Percentiles rank a stretch among this genome's conserved stretches.
Conservation (phyloP, 2,113 vertebrate genomes). For the Periophthalmus modestus region DNA sequence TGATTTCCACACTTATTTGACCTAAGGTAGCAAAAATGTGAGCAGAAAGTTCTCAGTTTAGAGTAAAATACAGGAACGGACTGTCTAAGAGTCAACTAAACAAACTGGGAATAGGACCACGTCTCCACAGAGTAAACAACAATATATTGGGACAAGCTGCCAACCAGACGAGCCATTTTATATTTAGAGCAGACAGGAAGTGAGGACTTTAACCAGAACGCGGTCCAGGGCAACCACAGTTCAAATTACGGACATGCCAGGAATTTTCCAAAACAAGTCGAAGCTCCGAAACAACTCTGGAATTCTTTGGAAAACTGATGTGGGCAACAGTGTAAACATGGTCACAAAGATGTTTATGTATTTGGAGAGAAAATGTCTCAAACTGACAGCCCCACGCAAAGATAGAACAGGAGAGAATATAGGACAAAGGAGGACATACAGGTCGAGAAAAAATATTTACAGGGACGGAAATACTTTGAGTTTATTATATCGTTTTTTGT, state of each 20-base stretch:
- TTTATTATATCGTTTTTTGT: no score
- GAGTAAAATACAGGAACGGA: conserved; percentile 11
- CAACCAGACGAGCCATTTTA: not conserved
- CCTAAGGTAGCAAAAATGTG: conserved; percentile 15
- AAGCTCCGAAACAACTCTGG: conserved; percentile 37
- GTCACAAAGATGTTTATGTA: conserved; percentile 27
- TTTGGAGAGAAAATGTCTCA: conserved; percentile 8
- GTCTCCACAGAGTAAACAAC: not conserved
- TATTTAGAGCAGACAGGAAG: conserved; percentile 15
- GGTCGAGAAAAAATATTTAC: not conserved
- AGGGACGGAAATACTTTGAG: not conserved
- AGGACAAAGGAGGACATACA: not conserved
- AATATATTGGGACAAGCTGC: conserved; percentile 1
- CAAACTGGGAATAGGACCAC: conserved; percentile 12
- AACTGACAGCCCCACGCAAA: not conserved
- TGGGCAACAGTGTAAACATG: conserved; percentile 59
- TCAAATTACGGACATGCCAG: conserved; percentile 64
- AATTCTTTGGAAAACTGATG: conserved; percentile 51
- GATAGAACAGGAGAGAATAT: not conserved
- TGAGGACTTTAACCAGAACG: conserved; percentile 24
- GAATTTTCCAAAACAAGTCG: conserved; percentile 70
- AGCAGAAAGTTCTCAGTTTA: conserved; percentile 36
- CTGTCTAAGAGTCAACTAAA: not conserved
- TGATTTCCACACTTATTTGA: not conserved
- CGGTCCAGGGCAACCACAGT: conserved; percentile 49